Evolutionary conservation across 2,888 invertebrate species (phyloP).

Genomic region (Aricia artaxerxes): DNA sequence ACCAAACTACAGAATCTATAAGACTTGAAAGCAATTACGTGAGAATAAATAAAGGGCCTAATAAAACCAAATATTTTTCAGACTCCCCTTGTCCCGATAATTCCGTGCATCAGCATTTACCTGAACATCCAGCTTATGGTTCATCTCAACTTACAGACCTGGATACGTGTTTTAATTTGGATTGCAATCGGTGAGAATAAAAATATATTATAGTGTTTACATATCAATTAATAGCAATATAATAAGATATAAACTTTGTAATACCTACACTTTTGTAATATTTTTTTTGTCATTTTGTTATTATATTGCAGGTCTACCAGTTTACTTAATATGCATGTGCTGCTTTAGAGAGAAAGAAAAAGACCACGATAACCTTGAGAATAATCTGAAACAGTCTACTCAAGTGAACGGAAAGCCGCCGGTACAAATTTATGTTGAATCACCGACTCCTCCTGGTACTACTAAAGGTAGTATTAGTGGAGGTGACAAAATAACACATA

Average conservation of each 20-base stretch:
- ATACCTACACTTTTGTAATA: neutral
- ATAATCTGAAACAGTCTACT: constrained; percentile 49
- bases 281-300: no score
- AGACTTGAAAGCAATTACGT: neutral
- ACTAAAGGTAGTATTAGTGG: constrained; percentile 53
- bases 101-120: constrained; percentile 90
- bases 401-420: constrained; percentile 60
- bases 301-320: constrained; percentile 61
- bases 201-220: neutral
- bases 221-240: neutral
- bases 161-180: constrained; percentile 92
- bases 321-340: constrained; percentile 63
- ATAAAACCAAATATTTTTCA: constrained; percentile 52
- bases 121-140: constrained; percentile 93
- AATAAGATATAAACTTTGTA: neutral
- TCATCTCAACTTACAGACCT: constrained; percentile 87
- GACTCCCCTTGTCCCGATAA: constrained; percentile 91
- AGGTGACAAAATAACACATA: constrained; percentile 45
- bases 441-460: constrained; percentile 68
- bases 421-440: constrained; percentile 68
- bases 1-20: neutral
- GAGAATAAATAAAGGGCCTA: neutral
- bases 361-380: constrained; percentile 45
- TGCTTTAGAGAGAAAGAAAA: constrained; percentile 57
- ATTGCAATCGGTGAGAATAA: constrained; percentile 84